phyloP scores from a whole-genome alignment of 2,113 vertebrate species.

The Hemicordylus capensis region DNA sequence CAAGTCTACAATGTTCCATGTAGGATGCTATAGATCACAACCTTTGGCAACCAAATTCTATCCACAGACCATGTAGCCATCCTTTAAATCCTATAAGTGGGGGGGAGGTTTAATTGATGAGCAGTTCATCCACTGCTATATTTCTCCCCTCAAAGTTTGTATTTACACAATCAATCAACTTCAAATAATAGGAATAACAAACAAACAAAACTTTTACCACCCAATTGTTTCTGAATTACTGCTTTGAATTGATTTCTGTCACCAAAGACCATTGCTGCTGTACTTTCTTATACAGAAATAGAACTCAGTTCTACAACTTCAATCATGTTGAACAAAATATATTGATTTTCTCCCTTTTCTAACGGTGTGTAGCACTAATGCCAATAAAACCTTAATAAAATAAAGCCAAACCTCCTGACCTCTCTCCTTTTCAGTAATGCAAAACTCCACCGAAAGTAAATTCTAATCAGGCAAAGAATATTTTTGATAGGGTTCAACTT shows the following conservation, averaged over 20 bases:
- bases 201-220: slow-evolving; percentile 17
- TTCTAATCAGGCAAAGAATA: not conserved
- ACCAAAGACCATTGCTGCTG: slow-evolving; percentile 7
- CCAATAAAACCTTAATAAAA: slow-evolving; percentile 49
- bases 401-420: slow-evolving; percentile 3
- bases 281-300: not conserved
- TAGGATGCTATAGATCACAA: not conserved
- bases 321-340: slow-evolving; percentile 23
- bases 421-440: slow-evolving; percentile 21
- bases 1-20: not conserved
- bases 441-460: slow-evolving; percentile 23
- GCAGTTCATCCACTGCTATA: not conserved
- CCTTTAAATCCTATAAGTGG: not conserved
- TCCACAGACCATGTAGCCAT: not conserved
- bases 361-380: slow-evolving; percentile 7
- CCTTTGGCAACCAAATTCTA: not conserved
- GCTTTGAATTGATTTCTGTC: slow-evolving; percentile 27
- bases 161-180: slow-evolving; percentile 18
- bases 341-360: slow-evolving; percentile 24
- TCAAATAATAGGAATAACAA: not conserved
- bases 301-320: slow-evolving; percentile 6
- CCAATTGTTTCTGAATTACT: slow-evolving; percentile 17
- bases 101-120: not conserved
- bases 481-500: not conserved
- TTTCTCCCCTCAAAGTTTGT: not conserved